Conservation (phyloP, 2,113 vertebrate species). For the Tylochromis polylepis region DNA sequence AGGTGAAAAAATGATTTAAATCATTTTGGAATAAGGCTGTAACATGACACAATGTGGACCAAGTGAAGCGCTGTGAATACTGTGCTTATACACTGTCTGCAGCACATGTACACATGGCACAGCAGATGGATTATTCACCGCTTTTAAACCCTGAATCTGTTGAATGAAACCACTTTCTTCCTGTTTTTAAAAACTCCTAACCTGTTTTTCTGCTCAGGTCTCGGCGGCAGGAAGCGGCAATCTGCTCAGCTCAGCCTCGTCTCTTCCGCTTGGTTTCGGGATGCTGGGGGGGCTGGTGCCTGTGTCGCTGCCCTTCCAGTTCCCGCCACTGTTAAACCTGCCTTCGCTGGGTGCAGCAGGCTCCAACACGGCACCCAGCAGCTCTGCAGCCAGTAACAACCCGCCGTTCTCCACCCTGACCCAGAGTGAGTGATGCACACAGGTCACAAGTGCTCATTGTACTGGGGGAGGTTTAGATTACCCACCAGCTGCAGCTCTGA, state of each 20-base stretch:
- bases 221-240: conserved; percentile 80
- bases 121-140: not conserved
- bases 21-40: not conserved
- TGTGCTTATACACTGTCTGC: not conserved
- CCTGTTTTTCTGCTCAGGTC: conserved; percentile 72
- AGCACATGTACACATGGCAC: not conserved
- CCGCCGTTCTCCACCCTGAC: conserved; percentile 65
- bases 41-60: not conserved
- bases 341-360: conserved; percentile 73
- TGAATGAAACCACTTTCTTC: not conserved
- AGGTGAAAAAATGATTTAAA: not conserved
- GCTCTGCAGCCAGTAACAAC: conserved; percentile 62
- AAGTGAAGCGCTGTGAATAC: not conserved
- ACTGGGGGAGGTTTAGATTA: not conserved
- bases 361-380: conserved; percentile 69
- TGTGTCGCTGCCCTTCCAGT: conserved; percentile 95
- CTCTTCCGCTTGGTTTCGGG: conserved; percentile 90
- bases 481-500: not conserved
- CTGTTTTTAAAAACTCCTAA: not conserved
- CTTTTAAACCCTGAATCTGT: not conserved
- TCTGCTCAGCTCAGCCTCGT: conserved; percentile 82
- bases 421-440: conserved; percentile 68
- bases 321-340: conserved; percentile 88
- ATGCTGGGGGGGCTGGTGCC: conserved; percentile 97
- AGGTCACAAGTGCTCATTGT: not conserved